Base-by-base conservation (phyloP, 2,797 vertebrate genomes). In the Onychomys leucogaster region DNA sequence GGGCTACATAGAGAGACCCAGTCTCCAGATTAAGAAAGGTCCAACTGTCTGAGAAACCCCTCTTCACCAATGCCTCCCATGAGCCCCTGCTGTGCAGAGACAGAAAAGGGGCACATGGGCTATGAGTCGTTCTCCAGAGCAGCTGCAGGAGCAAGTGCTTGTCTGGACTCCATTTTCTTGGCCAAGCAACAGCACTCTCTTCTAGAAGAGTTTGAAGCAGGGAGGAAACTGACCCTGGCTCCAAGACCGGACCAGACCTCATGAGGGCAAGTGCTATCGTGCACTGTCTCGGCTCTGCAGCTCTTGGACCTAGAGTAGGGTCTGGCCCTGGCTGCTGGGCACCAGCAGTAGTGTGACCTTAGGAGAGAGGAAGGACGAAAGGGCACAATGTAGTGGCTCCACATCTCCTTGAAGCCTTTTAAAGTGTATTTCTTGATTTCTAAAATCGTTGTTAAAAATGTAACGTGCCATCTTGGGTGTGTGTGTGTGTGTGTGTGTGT, bases 301-400 rank as follows among this genome's bases (percentile, higher is more conserved):
- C 6, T 14, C 7, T 32, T 14, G 41, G 32, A 41, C 25, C 8
- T 1, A 0, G 17, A 43, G 34, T 55, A 16, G 29, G 43, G 13
- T 1, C 27, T n/a, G 17, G n/a, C 5, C 11, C 21, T 65, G 89
- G 52, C 9, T 9, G 29, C 76, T 52, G 46, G 67, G 34, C 49
- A 6, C 37, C 17, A 0, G 1, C 10, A 5, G 1, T 25, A 41
- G 17, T 4, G 0, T 14, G 29, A 46, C n/a, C 52, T 34, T 41
- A 0, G 29, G n/a, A 52, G n/a, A 52, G 0, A 1, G 5, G 14
- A 6, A n/a, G n/a, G n/a, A n/a, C 37, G 5, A 14, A 6, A n/a
- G n/a, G n/a, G n/a, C 37, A 55, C 0, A 5, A 2, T 61, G 7
- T 21, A 4, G 9, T 43, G 65, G 2, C 25, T 21, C 49, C 21